phyloP scores from a whole-genome alignment of 2,888 invertebrate species.

The Conomelus anceps region DNA sequence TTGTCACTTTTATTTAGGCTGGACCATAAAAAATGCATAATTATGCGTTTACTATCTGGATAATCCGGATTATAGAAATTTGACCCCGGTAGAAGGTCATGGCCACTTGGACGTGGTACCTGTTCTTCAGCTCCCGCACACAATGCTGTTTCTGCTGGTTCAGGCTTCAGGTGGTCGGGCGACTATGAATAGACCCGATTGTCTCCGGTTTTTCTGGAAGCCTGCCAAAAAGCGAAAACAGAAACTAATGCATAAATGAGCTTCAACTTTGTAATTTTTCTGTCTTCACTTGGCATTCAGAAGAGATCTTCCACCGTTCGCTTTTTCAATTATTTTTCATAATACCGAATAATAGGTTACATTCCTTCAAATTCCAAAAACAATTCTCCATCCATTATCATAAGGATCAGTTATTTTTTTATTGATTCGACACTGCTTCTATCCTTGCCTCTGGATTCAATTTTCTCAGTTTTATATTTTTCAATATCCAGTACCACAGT shows the following conservation, averaged over 20 bases:
- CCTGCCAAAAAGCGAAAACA: not conserved
- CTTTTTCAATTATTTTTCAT: too few species aligned
- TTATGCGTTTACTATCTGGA: not conserved
- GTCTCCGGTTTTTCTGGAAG: not conserved
- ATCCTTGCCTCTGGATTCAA: too few species aligned
- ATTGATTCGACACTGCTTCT: too few species aligned
- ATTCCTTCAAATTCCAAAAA: too few species aligned
- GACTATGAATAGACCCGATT: not conserved
- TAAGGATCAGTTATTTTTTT: too few species aligned
- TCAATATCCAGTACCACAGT: too few species aligned
- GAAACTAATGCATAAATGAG: not conserved
- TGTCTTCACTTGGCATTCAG: not conserved
- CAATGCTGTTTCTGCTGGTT: not conserved
- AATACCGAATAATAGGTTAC: too few species aligned
- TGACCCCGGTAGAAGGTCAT: not conserved
- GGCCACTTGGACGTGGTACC: not conserved
- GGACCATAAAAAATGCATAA: not conserved
- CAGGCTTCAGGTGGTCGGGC: not conserved
- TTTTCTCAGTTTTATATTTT: too few species aligned
- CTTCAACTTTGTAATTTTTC: not conserved
- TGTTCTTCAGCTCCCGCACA: not conserved
- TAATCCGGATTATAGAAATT: not conserved
- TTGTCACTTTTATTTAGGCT: not conserved
- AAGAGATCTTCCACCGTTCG: not conserved
- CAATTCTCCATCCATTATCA: too few species aligned